These are phyloP conservation scores for Drosophila kokeensis DNA, from an alignment of 2,888 invertebrate genomes.

Conservation along the genomic window DNA sequence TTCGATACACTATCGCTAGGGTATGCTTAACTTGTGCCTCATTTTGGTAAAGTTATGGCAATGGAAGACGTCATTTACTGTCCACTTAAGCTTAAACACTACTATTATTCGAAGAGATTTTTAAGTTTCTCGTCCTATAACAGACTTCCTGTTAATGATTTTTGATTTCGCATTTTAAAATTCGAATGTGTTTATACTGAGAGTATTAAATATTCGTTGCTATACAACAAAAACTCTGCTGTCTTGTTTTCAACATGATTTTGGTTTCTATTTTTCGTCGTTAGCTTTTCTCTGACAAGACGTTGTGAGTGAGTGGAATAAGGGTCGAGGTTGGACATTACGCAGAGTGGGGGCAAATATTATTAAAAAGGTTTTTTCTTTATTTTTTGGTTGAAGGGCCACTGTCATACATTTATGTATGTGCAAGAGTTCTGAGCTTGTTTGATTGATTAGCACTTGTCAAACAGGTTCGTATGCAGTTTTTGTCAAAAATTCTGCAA, in stretches of 20 bases:
- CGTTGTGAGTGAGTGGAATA: constrained; percentile 50
- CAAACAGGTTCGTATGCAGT: constrained; percentile 58
- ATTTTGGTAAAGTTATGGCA: not conserved
- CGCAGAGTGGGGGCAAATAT: constrained; percentile 45
- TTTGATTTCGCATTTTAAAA: not conserved
- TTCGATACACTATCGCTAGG: not conserved
- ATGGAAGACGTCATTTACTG: not conserved
- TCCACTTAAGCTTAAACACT: not conserved
- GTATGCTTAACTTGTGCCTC: not conserved
- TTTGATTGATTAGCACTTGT: constrained; percentile 74
- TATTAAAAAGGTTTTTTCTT: constrained; percentile 75
- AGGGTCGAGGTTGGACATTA: constrained; percentile 42
- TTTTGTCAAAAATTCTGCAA: constrained; percentile 39
- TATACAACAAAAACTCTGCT: not conserved
- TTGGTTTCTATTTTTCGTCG: constrained; percentile 17
- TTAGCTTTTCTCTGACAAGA: constrained; percentile 58
- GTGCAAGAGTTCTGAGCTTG: constrained; percentile 9
- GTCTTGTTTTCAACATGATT: constrained; percentile 40
- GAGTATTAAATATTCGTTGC: constrained; percentile 24
- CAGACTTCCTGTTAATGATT: not conserved
- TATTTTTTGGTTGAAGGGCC: not conserved
- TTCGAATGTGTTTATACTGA: not conserved
- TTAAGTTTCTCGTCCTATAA: not conserved
- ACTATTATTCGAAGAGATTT: not conserved
- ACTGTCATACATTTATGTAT: constrained; percentile 58